A percentile compares a stretch with the other conserved stretches of the same genome.
Conservation (phyloP, 1,140 invertebrate genomes). For the Nasonia giraulti region DNA sequence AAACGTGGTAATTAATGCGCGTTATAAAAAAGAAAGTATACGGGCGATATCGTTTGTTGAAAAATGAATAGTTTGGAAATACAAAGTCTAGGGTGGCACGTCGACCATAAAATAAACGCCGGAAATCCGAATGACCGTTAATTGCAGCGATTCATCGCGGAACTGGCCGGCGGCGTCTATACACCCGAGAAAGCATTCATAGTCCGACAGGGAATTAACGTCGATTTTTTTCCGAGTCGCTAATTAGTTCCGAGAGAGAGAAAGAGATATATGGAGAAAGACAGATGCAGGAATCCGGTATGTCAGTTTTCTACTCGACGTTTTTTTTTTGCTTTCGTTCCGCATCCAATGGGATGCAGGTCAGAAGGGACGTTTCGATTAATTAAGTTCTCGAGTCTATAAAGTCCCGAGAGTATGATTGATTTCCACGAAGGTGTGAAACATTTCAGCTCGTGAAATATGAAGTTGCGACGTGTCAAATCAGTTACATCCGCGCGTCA, state of each 20-base stretch:
- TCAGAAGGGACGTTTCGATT: background rate
- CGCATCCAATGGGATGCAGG: background rate
- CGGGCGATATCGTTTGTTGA: no score
- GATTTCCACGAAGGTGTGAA: conserved; percentile 23
- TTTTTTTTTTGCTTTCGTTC: conserved; percentile 26
- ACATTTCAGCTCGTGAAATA: background rate
- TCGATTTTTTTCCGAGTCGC: conserved; percentile 2
- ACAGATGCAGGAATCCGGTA: background rate
- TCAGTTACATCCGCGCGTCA: no score
- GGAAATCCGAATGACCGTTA: background rate
- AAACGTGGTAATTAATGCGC: no score
- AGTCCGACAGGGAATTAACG: background rate
- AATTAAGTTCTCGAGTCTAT: conserved; percentile 10
- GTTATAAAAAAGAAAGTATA: no score
- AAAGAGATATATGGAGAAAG: background rate
- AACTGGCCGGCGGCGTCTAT: background rate
- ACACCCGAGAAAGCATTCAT: background rate
- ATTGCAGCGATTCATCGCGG: conserved; percentile 2
- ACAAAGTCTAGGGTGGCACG: background rate
- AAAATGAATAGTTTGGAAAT: no score
- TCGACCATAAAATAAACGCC: no score
- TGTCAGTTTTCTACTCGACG: conserved; percentile 11
- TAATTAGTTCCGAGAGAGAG: conserved; percentile 7
- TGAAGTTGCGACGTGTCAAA: no score
- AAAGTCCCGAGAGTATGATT: conserved; percentile 16